Evolutionary conservation across 2,113 vertebrate species (phyloP).

Genomic region (Odocoileus hemionus): DNA sequence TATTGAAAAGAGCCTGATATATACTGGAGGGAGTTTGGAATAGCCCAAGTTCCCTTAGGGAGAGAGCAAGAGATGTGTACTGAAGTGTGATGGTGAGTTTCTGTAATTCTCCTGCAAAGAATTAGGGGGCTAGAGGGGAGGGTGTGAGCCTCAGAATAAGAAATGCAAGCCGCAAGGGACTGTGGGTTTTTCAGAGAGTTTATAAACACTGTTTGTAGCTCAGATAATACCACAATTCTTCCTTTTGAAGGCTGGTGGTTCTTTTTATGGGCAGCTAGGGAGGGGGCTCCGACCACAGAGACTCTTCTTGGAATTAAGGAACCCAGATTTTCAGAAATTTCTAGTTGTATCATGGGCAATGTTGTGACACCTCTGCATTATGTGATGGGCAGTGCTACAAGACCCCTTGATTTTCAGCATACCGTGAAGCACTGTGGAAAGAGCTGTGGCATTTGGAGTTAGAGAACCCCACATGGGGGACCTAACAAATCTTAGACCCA

Average conservation of each 20-base stretch:
- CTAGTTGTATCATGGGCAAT: background rate
- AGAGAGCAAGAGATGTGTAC: background rate
- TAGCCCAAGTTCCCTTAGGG: background rate
- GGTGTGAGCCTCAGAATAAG: background rate
- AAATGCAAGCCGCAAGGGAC: background rate
- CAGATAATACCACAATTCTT: background rate
- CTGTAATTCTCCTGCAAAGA: background rate
- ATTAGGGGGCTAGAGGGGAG: background rate
- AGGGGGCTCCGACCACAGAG: background rate
- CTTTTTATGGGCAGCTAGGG: background rate
- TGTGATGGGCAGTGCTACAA: background rate
- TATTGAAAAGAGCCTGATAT: conserved; percentile 14
- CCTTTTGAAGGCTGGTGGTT: background rate
- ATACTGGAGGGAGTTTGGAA: background rate
- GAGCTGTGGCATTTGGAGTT: background rate
- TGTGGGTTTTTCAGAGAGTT: conserved; percentile 25
- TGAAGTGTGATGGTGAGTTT: background rate
- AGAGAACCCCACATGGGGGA: background rate
- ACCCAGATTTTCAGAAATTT: background rate
- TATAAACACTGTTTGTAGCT: background rate
- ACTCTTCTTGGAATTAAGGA: background rate
- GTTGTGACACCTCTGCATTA: background rate
- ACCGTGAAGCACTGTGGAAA: background rate
- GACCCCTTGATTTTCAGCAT: background rate
- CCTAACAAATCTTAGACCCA: background rate